Evolutionary conservation across 2,888 invertebrate species (phyloP), one percentile per base, ranked within the genome.

Genomic region (Conops quadrifasciatus): DNA sequence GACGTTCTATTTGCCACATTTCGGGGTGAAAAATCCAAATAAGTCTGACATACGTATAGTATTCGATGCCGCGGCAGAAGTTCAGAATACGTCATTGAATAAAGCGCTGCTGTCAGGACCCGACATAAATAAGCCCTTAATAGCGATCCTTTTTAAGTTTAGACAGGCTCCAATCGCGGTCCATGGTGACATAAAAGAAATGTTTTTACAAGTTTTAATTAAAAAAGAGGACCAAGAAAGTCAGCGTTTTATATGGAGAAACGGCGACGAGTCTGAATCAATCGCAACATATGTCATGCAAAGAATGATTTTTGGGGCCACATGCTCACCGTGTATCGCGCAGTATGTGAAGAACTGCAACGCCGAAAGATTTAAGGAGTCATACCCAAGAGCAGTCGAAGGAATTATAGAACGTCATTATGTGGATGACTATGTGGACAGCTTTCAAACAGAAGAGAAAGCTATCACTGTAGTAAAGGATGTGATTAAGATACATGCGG

Each of bases 351-450:
- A n/a, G n/a, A n/a, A n/a, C n/a, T n/a, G n/a, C n/a, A n/a, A n/a
- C n/a, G n/a, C n/a, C n/a, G n/a, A n/a, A n/a, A n/a, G n/a, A n/a
- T n/a, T n/a, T n/a, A n/a, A n/a, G n/a, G n/a, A n/a, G n/a, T n/a
- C n/a, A n/a, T n/a, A n/a, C n/a, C 62, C 71, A 7, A n/a, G 67
- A 15, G 75, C 74, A 47, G 49, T 60, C 1, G 58, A 58, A 28
- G 72, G 73, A 9, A 76, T 75, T 21, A 45, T 71, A 28, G 71
- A 75, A 15, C 62, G 70, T 16, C 75, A 76, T 49, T 73, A 76
- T 30, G 71, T 75, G 1, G 74, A 73, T n/a, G n/a, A n/a, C n/a
- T n/a, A n/a, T n/a, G n/a, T n/a, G n/a, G n/a, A n/a, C n/a, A n/a
- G n/a, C n/a, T 75, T 76, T 64, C 67, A 75, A 28, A 68, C 28